phyloP scores from a whole-genome alignment of 1,140 invertebrate species.

The Megathymus violae region DNA sequence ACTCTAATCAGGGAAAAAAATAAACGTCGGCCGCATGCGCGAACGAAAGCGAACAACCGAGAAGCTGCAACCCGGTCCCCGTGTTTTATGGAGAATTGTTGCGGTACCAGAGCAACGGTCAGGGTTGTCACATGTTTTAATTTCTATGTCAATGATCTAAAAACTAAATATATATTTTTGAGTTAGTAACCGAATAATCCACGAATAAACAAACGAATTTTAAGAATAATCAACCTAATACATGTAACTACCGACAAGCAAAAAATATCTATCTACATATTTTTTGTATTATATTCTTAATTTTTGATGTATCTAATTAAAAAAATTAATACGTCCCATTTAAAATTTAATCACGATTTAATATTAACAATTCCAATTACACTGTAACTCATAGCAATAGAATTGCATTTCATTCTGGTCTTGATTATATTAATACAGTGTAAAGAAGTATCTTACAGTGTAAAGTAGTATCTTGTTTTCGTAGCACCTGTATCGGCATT shows the following conservation, averaged over 20 bases:
- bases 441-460: conserved; percentile 2
- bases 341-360: neutral
- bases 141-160: too few species aligned
- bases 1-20: conserved; percentile 81
- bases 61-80: conserved; percentile 60
- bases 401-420: neutral
- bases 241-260: too few species aligned
- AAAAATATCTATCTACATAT: too few species aligned
- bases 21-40: conserved; percentile 66
- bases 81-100: conserved; percentile 76
- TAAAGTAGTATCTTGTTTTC: conserved; percentile 2
- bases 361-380: neutral
- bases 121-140: conserved; percentile 41
- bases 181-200: too few species aligned
- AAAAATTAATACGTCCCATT: too few species aligned
- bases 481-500: conserved; percentile 2
- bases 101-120: conserved; percentile 57
- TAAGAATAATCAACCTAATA: too few species aligned
- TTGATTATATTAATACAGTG: conserved; percentile 8
- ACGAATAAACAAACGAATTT: too few species aligned
- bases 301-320: too few species aligned
- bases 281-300: too few species aligned
- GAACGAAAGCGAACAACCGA: conserved; percentile 75
- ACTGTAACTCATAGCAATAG: neutral
- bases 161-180: too few species aligned